Evolutionary conservation across 2,113 vertebrate species (phyloP), one percentile per base, ranked within the genome.

Genomic region (Bos indicus): DNA sequence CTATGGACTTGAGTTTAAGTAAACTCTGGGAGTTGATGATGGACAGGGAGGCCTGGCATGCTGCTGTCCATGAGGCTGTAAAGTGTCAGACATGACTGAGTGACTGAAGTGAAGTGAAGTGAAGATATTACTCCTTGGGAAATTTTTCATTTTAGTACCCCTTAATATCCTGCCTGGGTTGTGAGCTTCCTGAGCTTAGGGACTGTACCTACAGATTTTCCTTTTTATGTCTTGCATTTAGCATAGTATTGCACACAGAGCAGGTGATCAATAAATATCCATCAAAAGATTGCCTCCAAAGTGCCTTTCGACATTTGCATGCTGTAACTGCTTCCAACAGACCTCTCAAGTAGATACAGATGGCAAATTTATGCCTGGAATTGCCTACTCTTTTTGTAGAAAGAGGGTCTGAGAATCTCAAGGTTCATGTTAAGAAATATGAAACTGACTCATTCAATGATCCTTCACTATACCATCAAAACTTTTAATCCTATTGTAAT

Each of bases 331-430:
- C 71, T 71, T 95, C 60, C 28, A 30, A 33, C 6, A 91, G 54
- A 80, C 40, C 82, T 89, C 54, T 97, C 71, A 57, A 80, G 81
- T 52, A 74, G 51, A 33, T 46, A n/a, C 7, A 88, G 64, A 90
- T 88, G n/a, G n/a, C 25, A 81, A 74, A 40, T 64, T 81, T 57
- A 57, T 52, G 13, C 51, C 23, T 43, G 23, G 14, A 30, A 2
- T 93, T 17, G 16, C 67, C 43, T 46, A 12, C 21, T 36, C 7
- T 25, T 90, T 59, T 64, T 74, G 7, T 85, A 62, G 52, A 95
- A 64, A 57, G 15, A 25, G 48, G 26, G 52, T 40, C 64, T 71
- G 36, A 88, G 57, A 83, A 90, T 46, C 23, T 56, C 54, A n/a
- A 21, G 15, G 15, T 59, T 86, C 26, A 81, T 82, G 10, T 87